Base-by-base conservation (phyloP, 2,113 vertebrate genomes). In the Crotalus helleri region DNA sequence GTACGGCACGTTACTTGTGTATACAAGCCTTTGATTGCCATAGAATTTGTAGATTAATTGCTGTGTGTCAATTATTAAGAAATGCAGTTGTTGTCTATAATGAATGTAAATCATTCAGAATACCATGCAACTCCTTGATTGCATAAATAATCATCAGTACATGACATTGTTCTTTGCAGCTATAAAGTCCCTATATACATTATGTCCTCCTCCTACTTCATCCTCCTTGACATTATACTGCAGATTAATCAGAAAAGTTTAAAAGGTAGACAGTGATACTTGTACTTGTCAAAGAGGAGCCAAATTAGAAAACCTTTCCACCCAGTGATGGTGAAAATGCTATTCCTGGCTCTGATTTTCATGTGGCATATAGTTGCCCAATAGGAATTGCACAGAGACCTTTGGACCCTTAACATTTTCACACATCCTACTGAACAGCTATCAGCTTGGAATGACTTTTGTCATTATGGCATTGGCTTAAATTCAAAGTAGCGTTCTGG, bases 401-500 rank as follows among this genome's bases (percentile, higher is more conserved):
- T 17, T 89, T 44, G 2, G 23, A 87, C 11, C 92, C 29, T 74
- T 23, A 8, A 0, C 8, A 90, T 93, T 93, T 88, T 92, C 69
- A 88, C 17, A 39, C 24, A 74, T 39, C 69, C 0, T 11, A 54
- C 91, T 49, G 33, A 96, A 91, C 0, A 93, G 58, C 21, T 92
- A 89, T 33, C 4, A 24, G 49, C 53, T 49, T 90, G 74, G 94
- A 59, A 51, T 13, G 87, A 93, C 74, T 89, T 88, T 58, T 55
- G 69, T 61, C 90, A 93, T 86, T 88, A 90, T n/a, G 90, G 81
- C 74, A 44, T 49, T 90, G 74, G 92, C 88, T 21, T 17, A 88
- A 44, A 74, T 90, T 95, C 55, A 64, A 91, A 94, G 89, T 12
- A 92, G 29, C 86, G 90, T 53, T 92, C 64, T 29, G 92, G 8